Base-by-base conservation (phyloP, 2,113 vertebrate genomes). In the Hipposideros armiger region DNA sequence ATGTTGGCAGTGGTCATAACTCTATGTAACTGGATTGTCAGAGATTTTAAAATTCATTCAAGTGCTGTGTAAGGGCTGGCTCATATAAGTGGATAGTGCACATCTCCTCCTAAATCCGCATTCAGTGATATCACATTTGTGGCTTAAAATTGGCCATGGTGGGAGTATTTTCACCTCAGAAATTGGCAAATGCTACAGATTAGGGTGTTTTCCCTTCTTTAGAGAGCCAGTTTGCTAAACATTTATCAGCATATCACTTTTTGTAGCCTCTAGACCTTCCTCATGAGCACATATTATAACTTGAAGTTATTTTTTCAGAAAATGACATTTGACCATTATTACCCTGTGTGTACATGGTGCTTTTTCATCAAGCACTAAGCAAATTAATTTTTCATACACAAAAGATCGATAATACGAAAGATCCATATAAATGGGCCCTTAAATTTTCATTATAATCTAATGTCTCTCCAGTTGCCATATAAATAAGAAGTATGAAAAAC, bases 401-500 rank as follows among this genome's bases (percentile, higher is more conserved):
- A 83, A 89, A 91, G 20, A 85, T 11, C 40, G 24, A 73, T 74
- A 54, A 83, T 73, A 9, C 11, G 13, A 50, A 50, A 50, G 47
- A 50, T 50, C 16, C 56, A 72, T 47, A 92, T 22, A 83, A 30
- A 58, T 5, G 60, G 82, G 20, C 36, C 62, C 69, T 87, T 82
- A 78, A 77, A 70, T 92, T 72, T 78, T 69, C 56, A 50, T 64
- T 82, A 45, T 9, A 85, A 95, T 72, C 26, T 40, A 89, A 62
- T 87, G 11, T 83, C 36, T 69, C 32, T 89, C 15, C 87, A 92
- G 11, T 90, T 83, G 14, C 11, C 40, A 72, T 20, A 50, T 50
- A 76, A 93, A 91, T 22, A 96, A 54, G 50, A 84, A 90, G 14
- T 26, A 86, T 66, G 50, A 92, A 92, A 95, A 94, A 77, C 26